These are phyloP conservation scores for Rhogogaster chlorosoma DNA, from an alignment of 2,888 invertebrate genomes.

Conservation along the genomic window DNA sequence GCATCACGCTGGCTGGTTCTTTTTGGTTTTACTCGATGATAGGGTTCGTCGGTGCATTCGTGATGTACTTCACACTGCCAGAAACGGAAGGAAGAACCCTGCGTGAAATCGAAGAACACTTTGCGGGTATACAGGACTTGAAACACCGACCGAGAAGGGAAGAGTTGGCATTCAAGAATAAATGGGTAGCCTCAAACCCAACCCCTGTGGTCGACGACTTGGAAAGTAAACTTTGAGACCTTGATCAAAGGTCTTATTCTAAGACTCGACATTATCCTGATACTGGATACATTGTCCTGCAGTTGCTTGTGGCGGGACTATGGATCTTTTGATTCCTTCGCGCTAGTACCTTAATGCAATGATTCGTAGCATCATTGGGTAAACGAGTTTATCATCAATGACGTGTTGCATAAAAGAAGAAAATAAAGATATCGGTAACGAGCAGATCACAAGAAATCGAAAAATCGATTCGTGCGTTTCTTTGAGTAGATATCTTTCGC, in stretches of 20 bases:
- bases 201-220: conserved; percentile 68
- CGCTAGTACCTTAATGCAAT: neutral
- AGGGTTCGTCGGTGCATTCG: conserved; percentile 82
- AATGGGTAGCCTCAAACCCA: conserved; percentile 74
- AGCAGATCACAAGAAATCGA: neutral
- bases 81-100: conserved; percentile 91
- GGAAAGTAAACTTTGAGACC: conserved; percentile 70
- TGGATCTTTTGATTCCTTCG: neutral
- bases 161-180: conserved; percentile 66
- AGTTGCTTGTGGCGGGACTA: neutral
- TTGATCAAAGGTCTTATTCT: neutral
- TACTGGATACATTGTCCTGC: neutral
- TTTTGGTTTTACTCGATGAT: conserved; percentile 86
- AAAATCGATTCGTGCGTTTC: neutral
- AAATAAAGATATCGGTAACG: neutral
- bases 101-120: conserved; percentile 86
- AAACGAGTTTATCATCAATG: neutral
- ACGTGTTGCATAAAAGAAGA: neutral
- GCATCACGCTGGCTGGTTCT: conserved; percentile 85
- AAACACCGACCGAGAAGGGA: conserved; percentile 69
- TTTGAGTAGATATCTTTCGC: neutral
- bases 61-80: conserved; percentile 86
- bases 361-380: neutral
- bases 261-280: neutral
- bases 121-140: conserved; percentile 81